phyloP scores from a whole-genome alignment of 2,797 vertebrate genomes.

The Schizopygopsis malacanthus region DNA sequence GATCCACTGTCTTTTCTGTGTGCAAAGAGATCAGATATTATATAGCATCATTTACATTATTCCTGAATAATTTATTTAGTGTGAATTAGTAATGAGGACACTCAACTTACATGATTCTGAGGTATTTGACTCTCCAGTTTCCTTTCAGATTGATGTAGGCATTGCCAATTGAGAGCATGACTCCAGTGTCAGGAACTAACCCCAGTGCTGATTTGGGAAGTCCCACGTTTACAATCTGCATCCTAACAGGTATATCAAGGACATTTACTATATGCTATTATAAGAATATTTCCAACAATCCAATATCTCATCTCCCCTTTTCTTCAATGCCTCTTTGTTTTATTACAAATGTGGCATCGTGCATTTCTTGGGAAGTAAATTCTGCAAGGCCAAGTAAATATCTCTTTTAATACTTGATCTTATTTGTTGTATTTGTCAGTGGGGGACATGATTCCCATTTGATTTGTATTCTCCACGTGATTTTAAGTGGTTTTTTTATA shows the following conservation, averaged over 20 bases:
- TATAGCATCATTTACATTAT: neutral
- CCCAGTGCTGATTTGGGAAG: constrained; percentile 69
- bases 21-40: neutral
- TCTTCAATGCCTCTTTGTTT: neutral
- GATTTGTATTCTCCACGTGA: too few species aligned
- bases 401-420: neutral
- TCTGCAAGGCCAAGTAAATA: neutral
- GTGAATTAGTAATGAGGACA: neutral
- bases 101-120: constrained; percentile 71
- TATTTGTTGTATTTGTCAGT: neutral
- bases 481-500: too few species aligned
- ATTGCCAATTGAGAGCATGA: constrained; percentile 70
- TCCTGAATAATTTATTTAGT: neutral
- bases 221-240: constrained; percentile 68
- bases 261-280: neutral
- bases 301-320: neutral
- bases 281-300: neutral
- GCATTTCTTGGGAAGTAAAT: neutral
- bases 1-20: constrained; percentile 76
- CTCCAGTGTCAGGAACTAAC: constrained; percentile 70
- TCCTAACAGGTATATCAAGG: constrained; percentile 62
- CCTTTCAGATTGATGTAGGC: constrained; percentile 75
- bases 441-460: too few species aligned
- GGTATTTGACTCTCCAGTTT: constrained; percentile 77
- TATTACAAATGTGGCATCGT: neutral